Evolutionary conservation across 2,113 vertebrate species (phyloP), one percentile per base, ranked within the genome.

Genomic region (Paedocypris sp.): DNA sequence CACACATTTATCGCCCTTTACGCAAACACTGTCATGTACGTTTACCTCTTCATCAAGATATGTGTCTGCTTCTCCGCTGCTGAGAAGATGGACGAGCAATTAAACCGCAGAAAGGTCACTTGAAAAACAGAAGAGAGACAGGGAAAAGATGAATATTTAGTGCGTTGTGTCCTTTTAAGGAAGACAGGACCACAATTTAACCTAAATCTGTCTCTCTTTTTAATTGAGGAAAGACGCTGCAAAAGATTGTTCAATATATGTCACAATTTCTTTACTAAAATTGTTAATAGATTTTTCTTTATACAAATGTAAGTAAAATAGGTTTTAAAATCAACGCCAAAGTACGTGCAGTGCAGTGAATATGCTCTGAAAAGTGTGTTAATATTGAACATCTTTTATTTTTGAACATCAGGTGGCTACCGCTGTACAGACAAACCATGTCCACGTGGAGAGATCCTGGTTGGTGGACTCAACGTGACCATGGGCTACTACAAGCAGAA

Each of bases 401-500:
- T 11, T 32, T 4, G 79, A 70, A 53, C n/a, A 9, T 48, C 53
- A 98, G 94, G 91, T 76, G 89, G 88, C 1, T 98, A 98, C 72
- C 87, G 76, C 26, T 90, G 88, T 74, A 90, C 85, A 0, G 91
- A 98, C 73, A 85, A 87, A 59, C 94, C 94, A 2, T 81, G 87
- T 49, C 91, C 94, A 4, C 80, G 94, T 74, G 94, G 94, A 33
- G 94, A 98, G 78, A 89, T 98, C 70, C 81, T 98, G 67, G 83
- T 98, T 39, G 94, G 94, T 32, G 94, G 94, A 15, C 85, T 86
- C 51, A 98, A 91, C 15, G 85, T 97, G 18, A 90, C 93, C n/a
- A 85, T 91, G 85, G 94, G 94, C n/a, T 98, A 97, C 82, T 98
- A 93, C 70, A 96, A 94, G 80, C 88, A 85, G 11, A 80, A 89